phyloP scores from a whole-genome alignment of 1,140 invertebrate species.

The Psix sp. region DNA sequence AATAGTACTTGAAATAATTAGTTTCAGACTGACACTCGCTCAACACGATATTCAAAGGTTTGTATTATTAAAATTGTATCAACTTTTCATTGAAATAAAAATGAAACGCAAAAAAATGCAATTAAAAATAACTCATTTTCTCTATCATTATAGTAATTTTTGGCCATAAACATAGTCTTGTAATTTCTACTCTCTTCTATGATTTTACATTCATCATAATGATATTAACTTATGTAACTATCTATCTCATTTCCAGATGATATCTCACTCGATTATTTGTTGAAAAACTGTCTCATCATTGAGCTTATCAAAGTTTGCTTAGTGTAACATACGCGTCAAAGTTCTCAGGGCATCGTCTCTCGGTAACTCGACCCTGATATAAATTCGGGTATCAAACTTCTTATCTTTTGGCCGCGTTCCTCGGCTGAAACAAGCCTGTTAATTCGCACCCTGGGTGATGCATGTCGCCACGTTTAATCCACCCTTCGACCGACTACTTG shows the following conservation, averaged over 20 bases:
- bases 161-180: too few species aligned
- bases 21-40: too few species aligned
- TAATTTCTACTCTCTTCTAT: too few species aligned
- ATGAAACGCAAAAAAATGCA: too few species aligned
- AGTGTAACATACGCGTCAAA: slow-evolving; percentile 17
- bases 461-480: slow-evolving; percentile 36
- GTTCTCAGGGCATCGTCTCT: slow-evolving; percentile 18
- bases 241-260: too few species aligned
- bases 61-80: too few species aligned
- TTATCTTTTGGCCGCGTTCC: slow-evolving; percentile 43
- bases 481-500: slow-evolving; percentile 21
- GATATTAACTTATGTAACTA: too few species aligned
- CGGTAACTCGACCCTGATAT: slow-evolving; percentile 14
- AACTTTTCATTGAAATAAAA: too few species aligned
- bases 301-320: slow-evolving; percentile 18
- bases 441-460: slow-evolving; percentile 55
- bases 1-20: slow-evolving; percentile 44
- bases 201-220: too few species aligned
- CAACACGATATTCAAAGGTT: slow-evolving; percentile 11
- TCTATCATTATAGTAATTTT: too few species aligned
- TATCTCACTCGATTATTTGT: too few species aligned
- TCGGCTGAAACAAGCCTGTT: slow-evolving; percentile 51
- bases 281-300: neutral
- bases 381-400: slow-evolving; percentile 24
- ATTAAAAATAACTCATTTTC: too few species aligned